phyloP scores from a whole-genome alignment of 1,140 invertebrate genomes.

The Alviniconcha marisindica region DNA sequence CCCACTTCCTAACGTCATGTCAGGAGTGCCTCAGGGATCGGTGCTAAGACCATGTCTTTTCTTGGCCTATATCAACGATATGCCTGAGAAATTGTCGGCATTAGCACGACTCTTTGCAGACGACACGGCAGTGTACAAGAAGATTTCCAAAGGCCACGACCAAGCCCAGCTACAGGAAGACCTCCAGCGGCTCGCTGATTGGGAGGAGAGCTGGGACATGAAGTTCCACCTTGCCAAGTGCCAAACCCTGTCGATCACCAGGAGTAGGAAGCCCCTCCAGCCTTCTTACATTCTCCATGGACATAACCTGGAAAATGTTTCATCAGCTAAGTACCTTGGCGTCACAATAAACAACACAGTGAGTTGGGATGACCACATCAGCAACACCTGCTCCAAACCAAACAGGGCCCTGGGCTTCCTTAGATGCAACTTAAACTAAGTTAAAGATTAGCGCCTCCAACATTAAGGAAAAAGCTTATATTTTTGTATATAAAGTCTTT shows the following conservation, averaged over 20 bases:
- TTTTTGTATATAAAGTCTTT: too few species aligned
- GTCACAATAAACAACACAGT: not conserved
- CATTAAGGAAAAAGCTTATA: conserved; percentile 43
- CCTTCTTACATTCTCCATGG: not conserved
- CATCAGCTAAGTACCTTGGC: conserved; percentile 24
- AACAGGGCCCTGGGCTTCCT: conserved; percentile 25
- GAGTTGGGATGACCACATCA: conserved; percentile 16
- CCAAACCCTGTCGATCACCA: not conserved
- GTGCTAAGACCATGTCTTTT: conserved; percentile 40
- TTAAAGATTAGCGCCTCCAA: not conserved
- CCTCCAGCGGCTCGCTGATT: not conserved
- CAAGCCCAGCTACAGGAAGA: not conserved
- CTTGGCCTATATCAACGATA: conserved; percentile 34
- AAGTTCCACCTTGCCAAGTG: not conserved
- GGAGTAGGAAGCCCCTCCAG: not conserved
- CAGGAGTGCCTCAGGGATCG: conserved; percentile 36
- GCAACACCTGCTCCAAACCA: conserved; percentile 5
- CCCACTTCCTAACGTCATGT: conserved; percentile 4
- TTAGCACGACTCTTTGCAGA: conserved; percentile 1
- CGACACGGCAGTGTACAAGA: not conserved
- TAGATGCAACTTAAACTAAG: not conserved
- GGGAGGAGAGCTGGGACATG: not conserved
- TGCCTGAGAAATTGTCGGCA: not conserved
- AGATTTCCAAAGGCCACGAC: not conserved
- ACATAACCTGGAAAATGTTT: conserved; percentile 26